Conservation (phyloP, 2,797 vertebrate genomes). For the Protosalanx chinensis region DNA sequence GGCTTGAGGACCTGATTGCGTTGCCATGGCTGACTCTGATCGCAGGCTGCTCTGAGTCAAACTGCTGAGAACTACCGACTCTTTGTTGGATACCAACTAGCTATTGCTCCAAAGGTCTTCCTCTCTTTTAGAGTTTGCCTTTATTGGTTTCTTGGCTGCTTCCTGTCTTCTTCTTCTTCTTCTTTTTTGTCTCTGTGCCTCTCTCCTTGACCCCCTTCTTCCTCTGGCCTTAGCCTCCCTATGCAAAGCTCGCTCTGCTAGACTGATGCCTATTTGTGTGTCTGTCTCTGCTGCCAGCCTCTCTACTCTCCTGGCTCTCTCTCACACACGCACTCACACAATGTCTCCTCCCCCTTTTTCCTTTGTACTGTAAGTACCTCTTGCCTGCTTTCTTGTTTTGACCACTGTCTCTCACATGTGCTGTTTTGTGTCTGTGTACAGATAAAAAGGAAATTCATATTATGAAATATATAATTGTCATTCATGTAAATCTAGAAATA, state of each 20-base stretch:
- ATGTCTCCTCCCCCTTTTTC: background rate
- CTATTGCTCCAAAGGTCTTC: constrained; percentile 26
- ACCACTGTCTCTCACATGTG: background rate
- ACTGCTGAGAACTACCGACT: constrained; percentile 14
- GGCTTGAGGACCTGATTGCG: constrained; percentile 77
- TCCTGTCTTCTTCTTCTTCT: constrained; percentile 9
- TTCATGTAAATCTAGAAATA: background rate
- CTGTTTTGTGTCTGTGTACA: no score
- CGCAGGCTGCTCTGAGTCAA: constrained; percentile 32
- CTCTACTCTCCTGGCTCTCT: constrained; percentile 39
- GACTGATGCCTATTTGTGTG: background rate
- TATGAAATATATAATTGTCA: background rate
- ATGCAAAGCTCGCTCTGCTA: background rate
- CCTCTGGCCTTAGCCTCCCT: background rate
- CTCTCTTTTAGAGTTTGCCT: constrained; percentile 27
- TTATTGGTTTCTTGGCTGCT: constrained; percentile 16
- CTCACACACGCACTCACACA: constrained; percentile 28
- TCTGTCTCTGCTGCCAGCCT: constrained; percentile 26
- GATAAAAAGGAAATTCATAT: no score
- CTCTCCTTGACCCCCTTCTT: background rate
- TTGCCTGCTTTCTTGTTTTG: constrained; percentile 41
- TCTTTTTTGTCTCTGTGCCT: background rate
- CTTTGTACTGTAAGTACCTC: constrained; percentile 19
- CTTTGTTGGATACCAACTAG: background rate
- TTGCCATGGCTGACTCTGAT: constrained; percentile 76